Percentiles rank a stretch among this genome's conserved stretches.
phyloP scores from a whole-genome alignment of 2,113 vertebrate species.

The Gasterosteus aculeatus region DNA sequence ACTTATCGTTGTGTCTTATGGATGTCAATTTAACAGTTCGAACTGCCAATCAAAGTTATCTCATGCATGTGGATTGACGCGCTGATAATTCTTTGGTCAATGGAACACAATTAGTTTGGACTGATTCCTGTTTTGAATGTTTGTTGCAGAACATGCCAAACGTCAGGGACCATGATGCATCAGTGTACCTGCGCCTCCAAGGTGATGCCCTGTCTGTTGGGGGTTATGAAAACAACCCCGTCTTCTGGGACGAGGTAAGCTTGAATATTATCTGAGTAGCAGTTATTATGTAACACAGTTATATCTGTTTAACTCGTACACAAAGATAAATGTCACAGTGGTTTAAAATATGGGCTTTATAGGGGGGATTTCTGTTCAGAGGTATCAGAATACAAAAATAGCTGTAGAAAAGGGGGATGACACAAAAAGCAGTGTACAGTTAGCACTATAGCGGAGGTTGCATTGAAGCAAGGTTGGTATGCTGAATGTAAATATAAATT shows the following conservation, averaged over 20 bases:
- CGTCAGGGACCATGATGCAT: slow-evolving; percentile 95
- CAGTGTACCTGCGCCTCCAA: slow-evolving; percentile 96
- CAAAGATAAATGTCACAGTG: neutral
- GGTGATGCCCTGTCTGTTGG: slow-evolving; percentile 98
- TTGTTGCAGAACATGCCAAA: slow-evolving; percentile 94
- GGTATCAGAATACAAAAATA: neutral
- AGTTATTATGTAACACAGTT: neutral
- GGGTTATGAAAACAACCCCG: slow-evolving; percentile 93
- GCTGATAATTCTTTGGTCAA: neutral
- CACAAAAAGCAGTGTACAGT: neutral
- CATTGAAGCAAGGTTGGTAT: neutral
- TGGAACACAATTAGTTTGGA: neutral
- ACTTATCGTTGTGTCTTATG: neutral
- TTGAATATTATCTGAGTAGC: neutral
- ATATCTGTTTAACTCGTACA: neutral
- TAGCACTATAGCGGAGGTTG: neutral
- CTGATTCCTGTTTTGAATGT: slow-evolving; percentile 1
- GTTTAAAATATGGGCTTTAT: neutral
- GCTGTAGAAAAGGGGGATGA: neutral
- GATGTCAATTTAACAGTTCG: neutral
- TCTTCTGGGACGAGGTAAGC: slow-evolving; percentile 96
- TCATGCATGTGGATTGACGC: neutral
- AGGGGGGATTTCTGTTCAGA: neutral
- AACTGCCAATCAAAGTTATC: neutral
- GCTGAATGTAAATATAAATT: neutral